phyloP scores from a whole-genome alignment of 2,113 vertebrate genomes.

The Cochlearius cochlearius region DNA sequence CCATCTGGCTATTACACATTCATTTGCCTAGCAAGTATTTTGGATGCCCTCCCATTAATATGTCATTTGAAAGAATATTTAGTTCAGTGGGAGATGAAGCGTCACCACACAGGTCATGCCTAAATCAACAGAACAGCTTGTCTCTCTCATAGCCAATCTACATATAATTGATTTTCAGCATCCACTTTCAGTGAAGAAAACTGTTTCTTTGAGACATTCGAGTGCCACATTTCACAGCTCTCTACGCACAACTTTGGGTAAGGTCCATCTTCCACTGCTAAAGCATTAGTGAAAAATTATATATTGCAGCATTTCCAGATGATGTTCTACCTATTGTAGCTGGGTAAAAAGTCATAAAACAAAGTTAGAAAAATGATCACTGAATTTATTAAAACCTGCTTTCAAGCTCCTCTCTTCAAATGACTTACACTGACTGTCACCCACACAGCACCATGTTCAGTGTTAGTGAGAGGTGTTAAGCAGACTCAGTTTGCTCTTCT shows the following conservation, averaged over 20 bases:
- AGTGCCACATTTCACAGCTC: slow-evolving; percentile 45
- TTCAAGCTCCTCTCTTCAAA: neutral
- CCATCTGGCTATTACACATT: slow-evolving; percentile 63
- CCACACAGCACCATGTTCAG: neutral
- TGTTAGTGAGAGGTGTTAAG: slow-evolving; percentile 10
- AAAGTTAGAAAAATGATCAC: neutral
- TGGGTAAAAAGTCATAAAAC: neutral
- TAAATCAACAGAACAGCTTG: slow-evolving; percentile 71
- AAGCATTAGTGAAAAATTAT: neutral
- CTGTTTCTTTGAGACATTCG: neutral
- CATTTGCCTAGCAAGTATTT: slow-evolving; percentile 63
- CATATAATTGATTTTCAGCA: slow-evolving; percentile 67
- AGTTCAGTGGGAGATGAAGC: slow-evolving; percentile 66
- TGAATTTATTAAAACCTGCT: neutral
- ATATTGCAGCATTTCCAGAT: neutral
- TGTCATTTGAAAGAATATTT: slow-evolving; percentile 67
- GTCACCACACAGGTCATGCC: slow-evolving; percentile 60
- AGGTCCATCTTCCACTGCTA: neutral
- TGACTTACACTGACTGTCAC: neutral
- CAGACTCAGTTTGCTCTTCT: neutral
- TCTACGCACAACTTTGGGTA: neutral
- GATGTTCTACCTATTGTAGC: neutral
- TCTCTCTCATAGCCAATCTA: slow-evolving; percentile 61
- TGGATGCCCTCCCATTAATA: slow-evolving; percentile 65
- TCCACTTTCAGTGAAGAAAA: slow-evolving; percentile 40